Conservation (phyloP, 2,797 vertebrate genomes). For the Girardinus metallicus region DNA sequence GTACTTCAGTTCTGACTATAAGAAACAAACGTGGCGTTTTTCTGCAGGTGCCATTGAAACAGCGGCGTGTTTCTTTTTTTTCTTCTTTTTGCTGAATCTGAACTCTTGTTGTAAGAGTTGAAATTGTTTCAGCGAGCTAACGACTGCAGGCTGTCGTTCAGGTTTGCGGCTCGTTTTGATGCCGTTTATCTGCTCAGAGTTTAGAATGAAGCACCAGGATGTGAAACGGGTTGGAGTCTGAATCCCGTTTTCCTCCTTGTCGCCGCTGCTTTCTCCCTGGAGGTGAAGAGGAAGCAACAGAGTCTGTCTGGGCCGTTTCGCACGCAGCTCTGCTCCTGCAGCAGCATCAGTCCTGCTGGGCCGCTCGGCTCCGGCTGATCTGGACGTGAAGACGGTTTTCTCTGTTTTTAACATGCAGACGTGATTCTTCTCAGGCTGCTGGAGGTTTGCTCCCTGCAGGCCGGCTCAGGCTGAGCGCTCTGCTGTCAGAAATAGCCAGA, state of each 20-base stretch:
- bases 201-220: conserved; percentile 3
- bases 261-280: conserved; percentile 9
- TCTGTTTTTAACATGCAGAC: conserved; percentile 1
- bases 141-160: not conserved
- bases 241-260: not conserved
- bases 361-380: not conserved
- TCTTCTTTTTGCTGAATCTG: not conserved
- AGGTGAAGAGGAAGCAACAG: conserved; percentile 41
- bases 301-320: conserved; percentile 47
- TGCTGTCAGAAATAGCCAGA: too few species aligned
- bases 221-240: not conserved
- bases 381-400: conserved; percentile 8
- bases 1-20: not conserved
- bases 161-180: not conserved
- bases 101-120: not conserved
- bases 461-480: too few species aligned
- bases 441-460: too few species aligned
- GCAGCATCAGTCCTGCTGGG: conserved; percentile 28
- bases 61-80: not conserved
- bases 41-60: not conserved
- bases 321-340: conserved; percentile 47
- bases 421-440: not conserved
- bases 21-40: not conserved
- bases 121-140: too few species aligned
- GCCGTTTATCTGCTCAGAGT: not conserved